Base-by-base conservation (phyloP, 1,140 invertebrate genomes). In the Drosophila simulans region DNA sequence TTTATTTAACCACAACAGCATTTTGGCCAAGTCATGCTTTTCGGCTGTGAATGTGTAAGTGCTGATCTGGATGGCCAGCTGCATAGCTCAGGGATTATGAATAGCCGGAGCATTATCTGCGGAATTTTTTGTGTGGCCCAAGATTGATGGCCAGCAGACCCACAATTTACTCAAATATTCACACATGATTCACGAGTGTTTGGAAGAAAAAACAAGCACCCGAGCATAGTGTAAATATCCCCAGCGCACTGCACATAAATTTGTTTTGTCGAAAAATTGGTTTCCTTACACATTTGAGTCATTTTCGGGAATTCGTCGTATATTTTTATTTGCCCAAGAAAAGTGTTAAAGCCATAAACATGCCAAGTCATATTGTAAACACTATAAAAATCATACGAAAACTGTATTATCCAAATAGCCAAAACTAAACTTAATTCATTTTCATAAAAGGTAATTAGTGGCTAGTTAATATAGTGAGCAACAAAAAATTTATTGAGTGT, bases 11-110 rank as follows among this genome's bases (percentile, higher is more conserved):
- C 57, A 56, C 53, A 56, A 46, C 43, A 13, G n/a, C 37, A 35
- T 57, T 71, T 64, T 17, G 45, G 63, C 55, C 63, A 69, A 52
- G 74, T 77, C 74, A 76, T 77, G 72, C 13, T 46, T 56, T 76
- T 60, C 20, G 70, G 27, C 22, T 66, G 65, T 43, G 52, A 72
- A 39, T 55, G 62, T 37, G 31, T 46, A 63, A 69, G 17, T 31
- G n/a, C 42, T 34, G 42, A 45, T 49, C 20, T 37, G 17, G 31
- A 17, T 57, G 51, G 53, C 71, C 71, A 72, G 71, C 68, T 74
- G 56, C 56, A 52, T 46, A 12, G 49, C 49, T 20, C 25, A 0
- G 56, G 48, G 35, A 58, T 71, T 70, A 58, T 51, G 69, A 72
- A 59, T 70, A 58, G 68, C 35, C 45, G 11, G 34, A 35, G 45